A percentile compares a stretch with the other conserved stretches of the same genome.
Evolutionary conservation across 2,888 invertebrate genomes (phyloP).

Genomic region (Mechanitis mazaeus): DNA sequence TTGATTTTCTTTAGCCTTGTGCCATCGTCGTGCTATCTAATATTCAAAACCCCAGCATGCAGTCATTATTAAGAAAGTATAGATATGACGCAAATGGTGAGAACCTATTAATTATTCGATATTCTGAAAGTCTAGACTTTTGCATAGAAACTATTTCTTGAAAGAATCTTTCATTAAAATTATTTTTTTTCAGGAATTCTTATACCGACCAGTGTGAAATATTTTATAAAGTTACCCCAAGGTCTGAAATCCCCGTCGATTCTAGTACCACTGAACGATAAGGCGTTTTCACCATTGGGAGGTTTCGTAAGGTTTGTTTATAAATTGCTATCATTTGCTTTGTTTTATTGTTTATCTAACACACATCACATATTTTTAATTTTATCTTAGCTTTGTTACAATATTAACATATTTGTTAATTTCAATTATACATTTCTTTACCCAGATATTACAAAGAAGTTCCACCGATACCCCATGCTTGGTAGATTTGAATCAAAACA

Average conservation of each 20-base stretch:
- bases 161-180: not conserved
- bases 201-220: slow-evolving; percentile 65
- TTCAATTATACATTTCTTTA: slow-evolving; percentile 22
- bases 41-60: slow-evolving; percentile 54
- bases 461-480: slow-evolving; percentile 62
- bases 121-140: not conserved
- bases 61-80: slow-evolving; percentile 62
- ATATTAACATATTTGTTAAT: not conserved
- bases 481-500: slow-evolving; percentile 34
- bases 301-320: slow-evolving; percentile 60
- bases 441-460: slow-evolving; percentile 69
- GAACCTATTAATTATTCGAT: not conserved
- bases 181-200: slow-evolving; percentile 44
- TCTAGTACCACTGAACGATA: slow-evolving; percentile 58
- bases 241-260: slow-evolving; percentile 43
- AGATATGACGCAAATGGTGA: slow-evolving; percentile 62
- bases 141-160: too few relatives aligned
- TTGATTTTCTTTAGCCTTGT: slow-evolving; percentile 49
- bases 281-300: slow-evolving; percentile 61
- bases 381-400: too few relatives aligned
- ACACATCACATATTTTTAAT: too few relatives aligned
- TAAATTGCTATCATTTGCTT: not conserved
- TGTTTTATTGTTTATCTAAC: not conserved
- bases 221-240: slow-evolving; percentile 60
- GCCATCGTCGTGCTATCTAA: slow-evolving; percentile 61